These are phyloP conservation scores for Pseudomugil tenellus DNA, from an alignment of 2,797 vertebrate genomes.

Conservation along the genomic window DNA sequence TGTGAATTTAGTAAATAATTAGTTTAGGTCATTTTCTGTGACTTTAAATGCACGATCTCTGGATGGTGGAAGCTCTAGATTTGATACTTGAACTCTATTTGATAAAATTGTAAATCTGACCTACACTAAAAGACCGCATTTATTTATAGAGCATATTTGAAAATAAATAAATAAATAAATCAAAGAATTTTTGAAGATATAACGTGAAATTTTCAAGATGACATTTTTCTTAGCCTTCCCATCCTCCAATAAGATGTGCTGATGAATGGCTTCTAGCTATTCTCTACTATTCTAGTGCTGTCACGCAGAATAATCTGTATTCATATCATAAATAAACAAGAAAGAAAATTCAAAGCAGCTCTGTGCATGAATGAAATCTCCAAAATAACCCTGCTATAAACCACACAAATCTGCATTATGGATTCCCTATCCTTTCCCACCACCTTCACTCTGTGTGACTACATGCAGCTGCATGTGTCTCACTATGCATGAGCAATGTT, in stretches of 20 bases:
- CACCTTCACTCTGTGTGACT: conserved; percentile 14
- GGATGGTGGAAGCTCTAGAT: too few species aligned
- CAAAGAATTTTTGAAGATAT: too few species aligned
- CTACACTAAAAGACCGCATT: too few species aligned
- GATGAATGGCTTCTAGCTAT: conserved; percentile 44
- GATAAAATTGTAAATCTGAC: too few species aligned
- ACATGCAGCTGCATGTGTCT: neutral
- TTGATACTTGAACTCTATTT: too few species aligned
- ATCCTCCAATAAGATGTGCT: conserved; percentile 26
- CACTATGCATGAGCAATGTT: neutral
- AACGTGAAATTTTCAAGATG: conserved; percentile 42
- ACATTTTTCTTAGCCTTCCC: conserved; percentile 25
- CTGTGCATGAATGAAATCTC: conserved; percentile 35
- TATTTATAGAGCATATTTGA: too few species aligned
- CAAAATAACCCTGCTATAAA: conserved; percentile 20
- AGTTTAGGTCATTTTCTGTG: too few species aligned
- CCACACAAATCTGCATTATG: conserved; percentile 3
- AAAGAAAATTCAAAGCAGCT: conserved; percentile 28
- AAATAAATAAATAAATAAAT: too few species aligned
- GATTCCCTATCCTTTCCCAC: conserved; percentile 8
- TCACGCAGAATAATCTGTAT: conserved; percentile 69
- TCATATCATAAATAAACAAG: conserved; percentile 48
- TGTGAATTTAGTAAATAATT: too few species aligned
- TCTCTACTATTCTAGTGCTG: conserved; percentile 53
- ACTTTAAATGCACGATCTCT: too few species aligned